These are phyloP conservation scores for Hyalella azteca DNA, from an alignment of 2,888 invertebrate species.

Conservation along the genomic window DNA sequence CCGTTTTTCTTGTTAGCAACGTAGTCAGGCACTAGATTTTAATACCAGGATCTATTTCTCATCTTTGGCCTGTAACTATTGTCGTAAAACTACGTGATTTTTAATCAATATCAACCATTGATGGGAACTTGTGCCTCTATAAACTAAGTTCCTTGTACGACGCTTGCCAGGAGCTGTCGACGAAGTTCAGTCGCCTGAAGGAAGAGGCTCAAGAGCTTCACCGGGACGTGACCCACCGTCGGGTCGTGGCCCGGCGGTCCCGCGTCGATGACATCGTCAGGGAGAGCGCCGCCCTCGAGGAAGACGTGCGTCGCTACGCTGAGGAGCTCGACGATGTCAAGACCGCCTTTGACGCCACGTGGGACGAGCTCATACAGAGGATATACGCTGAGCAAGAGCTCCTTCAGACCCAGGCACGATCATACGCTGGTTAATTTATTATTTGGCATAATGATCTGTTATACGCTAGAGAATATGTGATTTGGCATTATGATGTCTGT, in stretches of 20 bases:
- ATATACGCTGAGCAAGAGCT: constrained; percentile 75
- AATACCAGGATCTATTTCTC: too few species aligned
- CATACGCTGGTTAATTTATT: too few species aligned
- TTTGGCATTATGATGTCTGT: too few species aligned
- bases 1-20: too few species aligned
- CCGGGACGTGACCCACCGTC: constrained; percentile 72
- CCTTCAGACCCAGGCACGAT: constrained; percentile 69
- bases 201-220: constrained; percentile 74
- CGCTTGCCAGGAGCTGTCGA: constrained; percentile 69
- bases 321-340: constrained; percentile 69
- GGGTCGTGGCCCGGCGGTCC: constrained; percentile 62
- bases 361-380: constrained; percentile 76
- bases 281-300: constrained; percentile 70
- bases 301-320: constrained; percentile 62
- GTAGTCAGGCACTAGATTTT: too few species aligned
- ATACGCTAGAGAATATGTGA: too few species aligned
- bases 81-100: too few species aligned
- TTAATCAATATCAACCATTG: too few species aligned
- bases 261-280: constrained; percentile 62
- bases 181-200: constrained; percentile 70
- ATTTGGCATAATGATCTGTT: too few species aligned
- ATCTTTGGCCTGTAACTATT: too few species aligned
- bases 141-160: too few species aligned
- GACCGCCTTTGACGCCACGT: constrained; percentile 70
- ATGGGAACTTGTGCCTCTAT: too few species aligned